These are phyloP conservation scores for Vultur gryphus DNA, from an alignment of 2,797 vertebrate species.

Conservation along the genomic window DNA sequence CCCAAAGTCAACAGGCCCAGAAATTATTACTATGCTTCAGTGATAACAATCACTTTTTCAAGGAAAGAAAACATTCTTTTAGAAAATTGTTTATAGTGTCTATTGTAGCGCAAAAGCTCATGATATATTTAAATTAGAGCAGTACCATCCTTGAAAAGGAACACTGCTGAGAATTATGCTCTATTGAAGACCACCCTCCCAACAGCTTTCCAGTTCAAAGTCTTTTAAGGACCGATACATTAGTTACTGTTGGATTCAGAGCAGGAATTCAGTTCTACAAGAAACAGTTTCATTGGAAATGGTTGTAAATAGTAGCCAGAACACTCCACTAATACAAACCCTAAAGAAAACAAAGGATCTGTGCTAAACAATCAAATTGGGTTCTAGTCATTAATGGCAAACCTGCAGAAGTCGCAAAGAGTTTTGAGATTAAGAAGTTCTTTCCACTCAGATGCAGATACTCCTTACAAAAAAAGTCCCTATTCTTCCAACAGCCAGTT, in stretches of 20 bases:
- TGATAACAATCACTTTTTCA: background rate
- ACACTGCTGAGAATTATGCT: background rate
- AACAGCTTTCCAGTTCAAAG: slow-evolving; percentile 17
- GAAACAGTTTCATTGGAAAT: background rate
- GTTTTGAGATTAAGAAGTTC: background rate
- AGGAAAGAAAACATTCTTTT: background rate
- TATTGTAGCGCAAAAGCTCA: background rate
- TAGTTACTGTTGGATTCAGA: background rate
- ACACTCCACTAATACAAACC: background rate
- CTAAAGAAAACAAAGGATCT: background rate
- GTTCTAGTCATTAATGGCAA: background rate
- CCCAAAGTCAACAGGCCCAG: background rate
- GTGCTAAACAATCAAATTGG: background rate
- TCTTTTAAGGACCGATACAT: background rate
- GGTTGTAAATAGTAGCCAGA: background rate
- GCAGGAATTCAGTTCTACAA: background rate
- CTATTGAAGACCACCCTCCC: background rate
- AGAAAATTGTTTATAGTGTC: background rate
- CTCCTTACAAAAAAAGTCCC: background rate
- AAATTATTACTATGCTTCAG: background rate
- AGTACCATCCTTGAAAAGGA: background rate
- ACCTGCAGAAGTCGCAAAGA: background rate
- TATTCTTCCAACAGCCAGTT: background rate
- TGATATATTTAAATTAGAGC: background rate
- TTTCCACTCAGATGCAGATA: background rate